A percentile compares a stretch with the other conserved stretches of the same genome.
Evolutionary conservation across 2,113 vertebrate species (phyloP).

Genomic region (Edolisoma coerulescens): DNA sequence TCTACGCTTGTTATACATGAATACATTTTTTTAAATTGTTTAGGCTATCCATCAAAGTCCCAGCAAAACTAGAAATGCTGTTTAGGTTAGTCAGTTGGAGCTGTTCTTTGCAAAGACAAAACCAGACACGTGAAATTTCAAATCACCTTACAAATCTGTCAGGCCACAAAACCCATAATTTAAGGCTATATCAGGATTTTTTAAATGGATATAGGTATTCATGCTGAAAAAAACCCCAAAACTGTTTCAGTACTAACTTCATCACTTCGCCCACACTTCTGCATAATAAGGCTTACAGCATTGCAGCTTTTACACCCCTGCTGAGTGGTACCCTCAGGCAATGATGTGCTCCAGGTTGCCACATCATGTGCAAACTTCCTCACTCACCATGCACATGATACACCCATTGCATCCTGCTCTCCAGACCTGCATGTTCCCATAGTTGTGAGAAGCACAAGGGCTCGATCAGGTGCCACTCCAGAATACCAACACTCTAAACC

Average conservation of each 20-base stretch:
- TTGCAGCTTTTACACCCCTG: neutral
- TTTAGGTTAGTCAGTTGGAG: neutral
- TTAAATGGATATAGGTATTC: neutral
- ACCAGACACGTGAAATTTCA: neutral
- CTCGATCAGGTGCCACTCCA: neutral
- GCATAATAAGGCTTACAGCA: neutral
- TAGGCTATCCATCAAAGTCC: neutral
- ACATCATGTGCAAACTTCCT: neutral
- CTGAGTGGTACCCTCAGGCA: neutral
- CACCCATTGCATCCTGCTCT: accelerated
- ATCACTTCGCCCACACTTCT: neutral
- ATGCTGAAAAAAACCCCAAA: neutral
- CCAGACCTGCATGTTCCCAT: accelerated
- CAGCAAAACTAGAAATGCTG: neutral
- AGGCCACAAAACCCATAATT: neutral
- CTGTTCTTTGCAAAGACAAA: neutral
- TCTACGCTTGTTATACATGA: neutral
- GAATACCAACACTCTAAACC: neutral
- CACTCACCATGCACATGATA: neutral
- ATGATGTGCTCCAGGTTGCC: neutral
- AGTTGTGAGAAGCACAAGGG: neutral
- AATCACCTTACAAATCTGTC: neutral
- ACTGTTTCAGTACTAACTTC: neutral
- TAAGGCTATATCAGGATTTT: neutral
- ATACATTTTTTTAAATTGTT: neutral